Conservation (phyloP, 1,140 invertebrate species). For the Lepidurus couesii region DNA sequence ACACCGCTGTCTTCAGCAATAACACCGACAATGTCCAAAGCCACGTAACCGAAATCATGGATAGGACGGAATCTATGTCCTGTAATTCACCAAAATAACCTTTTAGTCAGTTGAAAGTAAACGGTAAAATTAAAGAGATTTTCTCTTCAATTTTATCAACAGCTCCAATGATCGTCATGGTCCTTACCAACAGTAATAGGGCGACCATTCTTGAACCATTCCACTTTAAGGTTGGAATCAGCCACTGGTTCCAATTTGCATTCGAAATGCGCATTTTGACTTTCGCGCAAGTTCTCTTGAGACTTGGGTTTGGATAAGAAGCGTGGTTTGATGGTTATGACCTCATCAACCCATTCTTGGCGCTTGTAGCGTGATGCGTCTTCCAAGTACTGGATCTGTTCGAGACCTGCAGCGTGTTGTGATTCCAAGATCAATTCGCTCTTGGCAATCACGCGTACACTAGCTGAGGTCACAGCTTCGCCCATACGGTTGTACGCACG, state of each 20-base stretch:
- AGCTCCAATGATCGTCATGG: too few species aligned
- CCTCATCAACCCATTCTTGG: slow-evolving; percentile 67
- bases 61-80: slow-evolving; percentile 81
- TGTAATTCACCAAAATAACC: slow-evolving; percentile 41
- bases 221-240: slow-evolving; percentile 85
- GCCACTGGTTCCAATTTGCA: slow-evolving; percentile 94
- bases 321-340: slow-evolving; percentile 69
- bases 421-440: slow-evolving; percentile 76
- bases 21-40: slow-evolving; percentile 80
- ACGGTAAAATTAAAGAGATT: not conserved
- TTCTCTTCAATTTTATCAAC: not conserved
- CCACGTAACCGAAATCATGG: slow-evolving; percentile 93
- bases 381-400: slow-evolving; percentile 86
- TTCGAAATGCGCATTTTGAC: slow-evolving; percentile 93
- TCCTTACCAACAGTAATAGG: slow-evolving; percentile 67
- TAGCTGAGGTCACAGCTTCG: slow-evolving; percentile 88
- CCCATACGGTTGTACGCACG: slow-evolving; percentile 84
- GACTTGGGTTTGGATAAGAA: slow-evolving; percentile 82
- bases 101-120: slow-evolving; percentile 27
- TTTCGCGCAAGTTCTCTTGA: slow-evolving; percentile 76
- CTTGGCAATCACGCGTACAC: slow-evolving; percentile 56
- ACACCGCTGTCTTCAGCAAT: slow-evolving; percentile 89
- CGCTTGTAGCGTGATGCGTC: slow-evolving; percentile 78
- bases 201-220: slow-evolving; percentile 88
- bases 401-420: slow-evolving; percentile 76